phyloP scores from a whole-genome alignment of 2,888 invertebrate genomes.

The Lamellibrachia columna region DNA sequence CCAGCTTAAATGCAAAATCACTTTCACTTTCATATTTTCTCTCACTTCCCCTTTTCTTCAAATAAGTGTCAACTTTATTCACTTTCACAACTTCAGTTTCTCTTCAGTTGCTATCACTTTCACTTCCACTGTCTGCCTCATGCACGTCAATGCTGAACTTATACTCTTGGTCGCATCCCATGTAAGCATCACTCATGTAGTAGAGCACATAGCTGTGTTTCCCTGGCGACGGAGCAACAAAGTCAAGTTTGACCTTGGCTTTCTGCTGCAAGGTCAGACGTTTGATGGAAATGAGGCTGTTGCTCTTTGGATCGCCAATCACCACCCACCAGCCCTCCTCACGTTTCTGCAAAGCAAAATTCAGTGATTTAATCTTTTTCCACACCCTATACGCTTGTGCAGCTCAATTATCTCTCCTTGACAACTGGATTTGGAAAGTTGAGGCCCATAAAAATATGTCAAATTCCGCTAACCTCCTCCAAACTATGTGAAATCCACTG shows the following conservation, averaged over 20 bases:
- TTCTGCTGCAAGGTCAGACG: slow-evolving; percentile 92
- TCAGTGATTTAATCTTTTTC: background rate
- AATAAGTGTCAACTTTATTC: background rate
- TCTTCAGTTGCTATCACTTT: slow-evolving; percentile 17
- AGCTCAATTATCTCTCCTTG: background rate
- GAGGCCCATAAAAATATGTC: too few relatives aligned
- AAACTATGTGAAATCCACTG: too few relatives aligned
- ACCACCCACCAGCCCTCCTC: slow-evolving; percentile 91
- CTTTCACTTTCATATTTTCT: background rate
- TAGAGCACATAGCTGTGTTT: slow-evolving; percentile 92
- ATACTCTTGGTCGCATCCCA: slow-evolving; percentile 99
- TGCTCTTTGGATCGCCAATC: slow-evolving; percentile 93
- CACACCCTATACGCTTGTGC: background rate
- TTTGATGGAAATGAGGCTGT: slow-evolving; percentile 96
- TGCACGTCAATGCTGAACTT: slow-evolving; percentile 74
- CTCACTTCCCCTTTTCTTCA: background rate
- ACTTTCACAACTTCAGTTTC: background rate
- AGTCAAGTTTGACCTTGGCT: slow-evolving; percentile 88
- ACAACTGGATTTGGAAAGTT: too few relatives aligned
- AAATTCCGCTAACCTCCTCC: too few relatives aligned
- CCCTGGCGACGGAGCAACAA: slow-evolving; percentile 88
- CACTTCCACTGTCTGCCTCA: slow-evolving; percentile 38
- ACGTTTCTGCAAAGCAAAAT: slow-evolving; percentile 65
- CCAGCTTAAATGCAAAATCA: background rate
- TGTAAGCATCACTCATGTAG: slow-evolving; percentile 99